Evolutionary conservation across 2,113 vertebrate genomes (phyloP), one percentile per base, ranked within the genome.

Genomic region (Rhinolophus ferrumequinum): DNA sequence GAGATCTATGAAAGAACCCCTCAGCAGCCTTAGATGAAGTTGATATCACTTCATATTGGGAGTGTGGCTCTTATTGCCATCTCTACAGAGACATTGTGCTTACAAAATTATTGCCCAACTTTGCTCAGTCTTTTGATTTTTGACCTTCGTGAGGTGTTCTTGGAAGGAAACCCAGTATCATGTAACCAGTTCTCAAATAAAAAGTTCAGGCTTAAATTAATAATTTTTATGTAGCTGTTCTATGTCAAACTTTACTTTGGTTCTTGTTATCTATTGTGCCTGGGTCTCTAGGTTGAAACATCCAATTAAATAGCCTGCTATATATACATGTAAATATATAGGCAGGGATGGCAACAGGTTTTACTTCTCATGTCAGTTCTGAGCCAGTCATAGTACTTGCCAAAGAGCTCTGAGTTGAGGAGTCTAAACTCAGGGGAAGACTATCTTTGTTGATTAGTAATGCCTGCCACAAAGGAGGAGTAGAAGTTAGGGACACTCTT

Each of bases 21-120:
- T 22, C 41, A 69, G 13, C 2, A 62, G 38, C 16, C 52, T 26
- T 9, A 6, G 41, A 6, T 2, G 18, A 62, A 60, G 5, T 73
- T 3, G 1, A 0, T 54, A 2, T 19, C 22, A 28, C 19, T 90
- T 16, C 8, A 38, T 52, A 30, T 6, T 62, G 19, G 44, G 4
- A 52, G 0, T 54, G 5, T 70, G 66, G 28, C 67, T 44, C 72
- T 69, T 82, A 33, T 35, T 35, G 6, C 8, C 24, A 21, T 22
- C 38, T 66, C 4, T 2, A 60, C 33, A 75, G 2, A 60, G 52
- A 86, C 11, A 52, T 7, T 87, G 21, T 60, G 26, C 7, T 76
- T 24, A 24, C 54, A n/a, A 35, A 84, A 38, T 22, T 15, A 35
- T 85, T 73, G 52, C 16, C 50, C 8, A 58, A 18, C 35, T 16